Evolutionary conservation across 2,113 vertebrate species (phyloP), one percentile per base, ranked within the genome.

Genomic region (Baryphthengus martii): DNA sequence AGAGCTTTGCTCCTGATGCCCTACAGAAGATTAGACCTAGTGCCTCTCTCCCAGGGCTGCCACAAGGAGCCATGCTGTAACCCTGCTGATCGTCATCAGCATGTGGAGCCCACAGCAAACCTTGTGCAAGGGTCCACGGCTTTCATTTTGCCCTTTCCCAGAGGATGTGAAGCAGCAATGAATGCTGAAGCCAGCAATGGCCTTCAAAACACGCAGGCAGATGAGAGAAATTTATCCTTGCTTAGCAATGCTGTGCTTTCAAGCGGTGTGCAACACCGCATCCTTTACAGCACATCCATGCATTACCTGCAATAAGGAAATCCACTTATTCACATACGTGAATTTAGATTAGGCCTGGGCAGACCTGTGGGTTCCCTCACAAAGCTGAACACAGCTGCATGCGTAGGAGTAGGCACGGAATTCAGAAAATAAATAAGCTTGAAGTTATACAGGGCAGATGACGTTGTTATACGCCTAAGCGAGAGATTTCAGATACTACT

Each of bases 341-440:
- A n/a, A n/a, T n/a, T n/a, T n/a, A n/a, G n/a, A n/a, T n/a, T n/a
- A n/a, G n/a, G 29, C 49, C 71, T 74, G 31, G 44, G 71, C 29
- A 71, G 37, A 59, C 20, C 67, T 71, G 17, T 53, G 45, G 35
- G 49, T 61, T 73, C 65, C 76, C 39, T 45, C 68, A 56, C 40
- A 65, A 74, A 82, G 83, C 28, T 75, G 72, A 90, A 83, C 26
- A 78, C 28, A 62, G 28, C 35, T 68, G 35, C 33, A 13, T 2
- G 2, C 52, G 31, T 79, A 85, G 86, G 61, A 91, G 10, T 31
- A 11, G 33, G 67, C 62, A 55, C 77, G 56, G 19, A 55, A 89
- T 39, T 90, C 52, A 95, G 78, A 88, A 88, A 94, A 89, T 21
- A 45, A 56, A 75, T 47, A n/a, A 92, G 35, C 11, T 47, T 68